phyloP scores from a whole-genome alignment of 2,113 vertebrate species.

The Oreotragus oreotragus region DNA sequence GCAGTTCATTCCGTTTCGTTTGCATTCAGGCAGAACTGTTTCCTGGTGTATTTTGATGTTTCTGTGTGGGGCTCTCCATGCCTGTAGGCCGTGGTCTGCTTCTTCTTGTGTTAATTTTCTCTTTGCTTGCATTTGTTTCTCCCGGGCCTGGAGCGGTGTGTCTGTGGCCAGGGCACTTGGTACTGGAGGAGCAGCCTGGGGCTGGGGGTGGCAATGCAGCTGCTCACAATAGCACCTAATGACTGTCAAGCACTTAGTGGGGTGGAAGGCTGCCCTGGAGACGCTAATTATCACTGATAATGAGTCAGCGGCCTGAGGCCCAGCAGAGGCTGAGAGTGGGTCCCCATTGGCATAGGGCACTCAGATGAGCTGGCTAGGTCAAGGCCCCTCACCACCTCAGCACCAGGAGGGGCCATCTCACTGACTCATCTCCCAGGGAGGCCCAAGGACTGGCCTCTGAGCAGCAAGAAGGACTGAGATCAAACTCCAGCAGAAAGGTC shows the following conservation, averaged over 20 bases:
- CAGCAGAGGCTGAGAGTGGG: background rate
- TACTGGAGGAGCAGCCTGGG: background rate
- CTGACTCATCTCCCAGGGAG: slow-evolving; percentile 3
- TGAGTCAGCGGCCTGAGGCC: slow-evolving; percentile 15
- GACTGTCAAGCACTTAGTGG: background rate
- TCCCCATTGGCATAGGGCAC: background rate
- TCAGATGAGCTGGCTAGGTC: background rate
- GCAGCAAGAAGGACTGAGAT: background rate
- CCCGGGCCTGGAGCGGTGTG: background rate
- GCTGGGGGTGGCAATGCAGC: background rate
- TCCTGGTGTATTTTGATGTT: background rate
- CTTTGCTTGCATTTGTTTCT: background rate
- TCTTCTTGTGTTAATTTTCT: background rate
- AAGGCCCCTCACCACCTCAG: background rate
- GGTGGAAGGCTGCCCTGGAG: background rate
- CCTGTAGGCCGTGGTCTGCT: background rate
- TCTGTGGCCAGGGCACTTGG: background rate
- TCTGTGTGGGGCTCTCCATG: background rate
- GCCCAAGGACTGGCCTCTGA: background rate
- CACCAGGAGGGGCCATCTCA: background rate
- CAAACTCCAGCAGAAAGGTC: background rate
- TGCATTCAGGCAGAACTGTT: background rate
- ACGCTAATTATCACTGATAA: slow-evolving; percentile 2
- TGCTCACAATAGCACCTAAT: background rate
- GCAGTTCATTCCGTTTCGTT: background rate